Evolutionary conservation across 1,140 invertebrate species (phyloP).

Genomic region (Rhopalosiphum maidis): DNA sequence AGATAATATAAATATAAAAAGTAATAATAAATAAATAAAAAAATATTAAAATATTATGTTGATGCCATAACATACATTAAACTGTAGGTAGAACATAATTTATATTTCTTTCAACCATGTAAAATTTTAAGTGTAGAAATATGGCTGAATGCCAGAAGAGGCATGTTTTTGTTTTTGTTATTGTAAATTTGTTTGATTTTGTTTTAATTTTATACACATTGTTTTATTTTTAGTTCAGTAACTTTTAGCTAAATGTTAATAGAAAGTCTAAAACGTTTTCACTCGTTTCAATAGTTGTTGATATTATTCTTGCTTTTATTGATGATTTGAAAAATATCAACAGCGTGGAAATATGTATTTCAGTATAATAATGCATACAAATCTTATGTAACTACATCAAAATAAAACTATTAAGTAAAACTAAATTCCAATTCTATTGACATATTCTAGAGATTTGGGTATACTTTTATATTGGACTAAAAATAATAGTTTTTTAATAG

Average conservation of each 20-base stretch:
- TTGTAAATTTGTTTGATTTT: constrained; percentile 1
- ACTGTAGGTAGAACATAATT: neutral
- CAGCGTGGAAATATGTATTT: too few species aligned
- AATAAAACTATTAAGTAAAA: neutral
- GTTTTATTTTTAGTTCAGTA: constrained; percentile 20
- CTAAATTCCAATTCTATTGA: neutral
- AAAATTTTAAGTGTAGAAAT: neutral
- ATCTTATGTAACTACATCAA: neutral
- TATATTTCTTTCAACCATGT: neutral
- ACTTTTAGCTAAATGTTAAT: neutral
- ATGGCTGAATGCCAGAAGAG: neutral
- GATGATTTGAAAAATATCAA: neutral
- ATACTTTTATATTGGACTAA: neutral
- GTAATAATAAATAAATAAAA: too few species aligned
- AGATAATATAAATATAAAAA: neutral
- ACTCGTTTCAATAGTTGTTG: neutral
- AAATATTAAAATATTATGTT: neutral
- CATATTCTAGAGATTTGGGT: neutral
- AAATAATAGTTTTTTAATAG: constrained; percentile 17
- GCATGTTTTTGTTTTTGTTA: constrained; percentile 26
- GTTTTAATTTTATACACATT: neutral
- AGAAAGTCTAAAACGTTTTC: neutral
- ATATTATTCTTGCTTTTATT: neutral
- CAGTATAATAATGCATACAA: neutral
- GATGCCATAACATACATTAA: neutral